Evolutionary conservation across 2,113 vertebrate genomes (phyloP), one percentile per base, ranked within the genome.

Genomic region (Donacobius atricapilla): DNA sequence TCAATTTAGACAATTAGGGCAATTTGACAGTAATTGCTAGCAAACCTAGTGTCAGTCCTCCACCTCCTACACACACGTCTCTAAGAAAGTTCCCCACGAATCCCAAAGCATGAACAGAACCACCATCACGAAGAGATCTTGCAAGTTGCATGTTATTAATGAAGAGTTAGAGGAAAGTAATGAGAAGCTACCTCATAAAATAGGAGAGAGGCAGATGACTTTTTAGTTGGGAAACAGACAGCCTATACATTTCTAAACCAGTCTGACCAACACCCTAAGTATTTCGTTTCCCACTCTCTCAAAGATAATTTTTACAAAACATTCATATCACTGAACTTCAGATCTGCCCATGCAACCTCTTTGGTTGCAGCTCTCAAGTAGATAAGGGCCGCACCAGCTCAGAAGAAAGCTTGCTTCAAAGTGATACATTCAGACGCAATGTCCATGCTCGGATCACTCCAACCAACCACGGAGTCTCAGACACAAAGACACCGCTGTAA

Each of bases 391-490:
- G 17, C 28, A 4, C 17, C 54, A 23, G 16, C 48, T 6, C 19
- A 61, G 48, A 79, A 39, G 40, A 45, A 18, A 19, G 8, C 47
- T n/a, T 66, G 33, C 51, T 78, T 58, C 47, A 15, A 25, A 81
- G 21, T 6, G 60, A 86, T 37, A 57, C 35, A 57, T n/a, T 65
- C 30, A 57, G 72, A 40, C 44, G 53, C 28, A 30, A 20, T 3
- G 11, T 45, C 9, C 48, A 72, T 0, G 0, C 0, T 2, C n/a
- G 37, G 9, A 13, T 28, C 33, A 65, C 11, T 76, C 57, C 80
- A 77, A 48, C 19, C 56, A 58, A 21, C 19, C 5, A 19, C 48
- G 10, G 1, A 23, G 50, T 18, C 64, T 33, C 63, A 37, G 37
- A 11, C 58, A 65, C 31, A 18, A 63, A 72, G 73, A 40, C 19